Evolutionary conservation across 2,888 invertebrate genomes (phyloP).

Genomic region (Conistra vaccinii): DNA sequence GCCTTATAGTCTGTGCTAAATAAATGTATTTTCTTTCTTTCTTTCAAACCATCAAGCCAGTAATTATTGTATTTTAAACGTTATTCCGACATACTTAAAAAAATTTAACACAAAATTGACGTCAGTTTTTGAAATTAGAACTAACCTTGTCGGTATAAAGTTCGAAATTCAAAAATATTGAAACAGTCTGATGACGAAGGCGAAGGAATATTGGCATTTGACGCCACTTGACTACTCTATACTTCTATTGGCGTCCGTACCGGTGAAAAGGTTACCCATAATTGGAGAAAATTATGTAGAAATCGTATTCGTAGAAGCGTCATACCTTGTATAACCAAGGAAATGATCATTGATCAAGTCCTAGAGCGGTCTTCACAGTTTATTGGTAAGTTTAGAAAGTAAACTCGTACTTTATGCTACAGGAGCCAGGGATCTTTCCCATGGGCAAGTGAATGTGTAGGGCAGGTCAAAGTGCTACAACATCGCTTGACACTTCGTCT

Average conservation of each 20-base stretch:
- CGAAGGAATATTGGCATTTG: not conserved
- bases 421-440: not conserved
- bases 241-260: not conserved
- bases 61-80: not conserved
- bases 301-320: constrained; percentile 7
- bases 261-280: constrained; percentile 24
- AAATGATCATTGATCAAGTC: not conserved
- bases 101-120: not conserved
- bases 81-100: not conserved
- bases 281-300: constrained; percentile 18
- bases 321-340: not conserved
- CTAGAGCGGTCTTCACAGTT: not conserved
- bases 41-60: not conserved
- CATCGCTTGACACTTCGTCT: not conserved
- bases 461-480: not conserved
- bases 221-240: not conserved
- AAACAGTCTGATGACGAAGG: not conserved
- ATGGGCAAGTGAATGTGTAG: too few relatives aligned
- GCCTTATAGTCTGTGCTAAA: too few relatives aligned
- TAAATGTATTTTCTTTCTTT: too few relatives aligned
- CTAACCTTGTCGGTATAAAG: not conserved
- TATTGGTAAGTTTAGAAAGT: not conserved
- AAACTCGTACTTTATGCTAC: not conserved
- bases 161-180: constrained; percentile 2
- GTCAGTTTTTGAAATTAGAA: not conserved